Evolutionary conservation across 2,113 vertebrate genomes (phyloP).

Genomic region (Corythornis madagascariensis): DNA sequence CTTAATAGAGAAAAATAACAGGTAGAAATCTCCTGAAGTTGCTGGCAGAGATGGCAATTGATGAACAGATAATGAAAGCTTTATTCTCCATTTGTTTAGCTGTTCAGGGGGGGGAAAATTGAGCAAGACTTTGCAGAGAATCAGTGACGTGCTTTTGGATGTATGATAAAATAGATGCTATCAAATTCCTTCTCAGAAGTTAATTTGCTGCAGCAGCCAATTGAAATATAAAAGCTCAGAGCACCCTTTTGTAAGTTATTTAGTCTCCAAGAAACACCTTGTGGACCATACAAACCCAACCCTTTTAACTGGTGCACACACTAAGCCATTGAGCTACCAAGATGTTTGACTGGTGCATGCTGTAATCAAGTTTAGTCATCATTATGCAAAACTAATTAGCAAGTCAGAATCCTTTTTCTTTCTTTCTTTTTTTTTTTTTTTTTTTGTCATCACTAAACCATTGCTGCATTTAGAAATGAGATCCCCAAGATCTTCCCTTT

Average conservation of each 20-base stretch:
- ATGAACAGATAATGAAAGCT: slow-evolving; percentile 28
- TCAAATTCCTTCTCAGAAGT: background rate
- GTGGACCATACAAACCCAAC: background rate
- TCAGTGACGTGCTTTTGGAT: background rate
- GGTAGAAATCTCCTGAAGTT: background rate
- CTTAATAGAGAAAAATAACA: background rate
- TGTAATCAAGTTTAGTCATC: slow-evolving; percentile 57
- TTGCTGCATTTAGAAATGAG: slow-evolving; percentile 52
- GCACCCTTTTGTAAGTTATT: background rate
- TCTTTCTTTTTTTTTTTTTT: no score
- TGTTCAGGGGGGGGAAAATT: background rate
- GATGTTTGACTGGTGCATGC: background rate
- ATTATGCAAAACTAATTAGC: slow-evolving; percentile 66
- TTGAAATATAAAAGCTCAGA: background rate
- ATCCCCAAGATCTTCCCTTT: slow-evolving; percentile 45
- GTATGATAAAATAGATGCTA: background rate
- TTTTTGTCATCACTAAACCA: slow-evolving; percentile 18
- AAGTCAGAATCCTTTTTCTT: slow-evolving; percentile 28
- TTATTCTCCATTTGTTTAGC: slow-evolving; percentile 24
- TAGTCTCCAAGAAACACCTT: slow-evolving; percentile 14
- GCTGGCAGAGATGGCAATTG: background rate
- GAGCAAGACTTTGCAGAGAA: background rate
- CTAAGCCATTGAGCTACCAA: background rate
- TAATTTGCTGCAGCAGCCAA: background rate
- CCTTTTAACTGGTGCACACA: background rate